These are phyloP conservation scores for Harpalus rufipes DNA, from an alignment of 2,888 invertebrate species.

Conservation along the genomic window DNA sequence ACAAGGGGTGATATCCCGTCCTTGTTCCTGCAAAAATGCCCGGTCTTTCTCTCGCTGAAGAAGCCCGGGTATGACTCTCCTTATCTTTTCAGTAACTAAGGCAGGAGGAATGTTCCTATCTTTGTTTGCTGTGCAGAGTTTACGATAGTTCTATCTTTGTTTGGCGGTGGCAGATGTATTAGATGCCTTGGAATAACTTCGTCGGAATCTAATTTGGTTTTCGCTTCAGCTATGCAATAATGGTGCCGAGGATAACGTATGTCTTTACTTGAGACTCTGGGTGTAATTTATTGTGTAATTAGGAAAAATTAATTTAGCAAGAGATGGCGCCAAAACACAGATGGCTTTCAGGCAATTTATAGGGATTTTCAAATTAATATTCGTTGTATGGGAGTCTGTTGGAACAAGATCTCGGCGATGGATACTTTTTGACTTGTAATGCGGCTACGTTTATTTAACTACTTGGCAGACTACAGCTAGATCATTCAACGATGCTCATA, in stretches of 20 bases:
- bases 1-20: background rate
- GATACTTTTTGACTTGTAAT: slow-evolving; percentile 30
- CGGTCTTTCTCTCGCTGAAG: slow-evolving; percentile 40
- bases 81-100: slow-evolving; percentile 50
- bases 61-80: slow-evolving; percentile 38
- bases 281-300: slow-evolving; percentile 57
- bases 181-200: slow-evolving; percentile 58
- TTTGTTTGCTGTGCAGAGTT: background rate
- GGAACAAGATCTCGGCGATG: slow-evolving; percentile 2
- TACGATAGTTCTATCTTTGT: background rate
- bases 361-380: slow-evolving; percentile 55
- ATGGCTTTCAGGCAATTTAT: slow-evolving; percentile 52
- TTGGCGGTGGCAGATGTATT: slow-evolving; percentile 44
- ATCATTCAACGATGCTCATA: slow-evolving; percentile 26
- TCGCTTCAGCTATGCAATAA: slow-evolving; percentile 61
- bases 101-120: slow-evolving; percentile 1
- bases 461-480: slow-evolving; percentile 17
- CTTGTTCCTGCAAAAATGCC: slow-evolving; percentile 32
- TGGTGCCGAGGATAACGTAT: slow-evolving; percentile 55
- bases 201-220: slow-evolving; percentile 58
- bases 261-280: slow-evolving; percentile 55
- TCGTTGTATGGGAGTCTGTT: slow-evolving; percentile 6
- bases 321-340: slow-evolving; percentile 54
- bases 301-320: slow-evolving; percentile 58
- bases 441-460: slow-evolving; percentile 15